Evolutionary conservation across 2,113 vertebrate species (phyloP), one percentile per base, ranked within the genome.

Genomic region (Notarius quadriscutis): DNA sequence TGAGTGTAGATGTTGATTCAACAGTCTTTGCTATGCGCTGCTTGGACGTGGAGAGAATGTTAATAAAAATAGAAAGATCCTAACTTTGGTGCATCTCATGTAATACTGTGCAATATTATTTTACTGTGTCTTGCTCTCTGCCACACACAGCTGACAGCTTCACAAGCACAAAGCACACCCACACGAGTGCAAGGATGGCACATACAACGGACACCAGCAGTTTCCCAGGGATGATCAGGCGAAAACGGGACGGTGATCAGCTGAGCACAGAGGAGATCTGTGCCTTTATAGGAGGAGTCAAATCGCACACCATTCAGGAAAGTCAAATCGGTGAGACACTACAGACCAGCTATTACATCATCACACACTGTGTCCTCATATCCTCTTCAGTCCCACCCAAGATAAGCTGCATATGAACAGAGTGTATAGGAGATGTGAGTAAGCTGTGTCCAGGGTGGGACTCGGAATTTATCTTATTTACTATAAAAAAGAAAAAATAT

Each of bases 161-260:
- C 57, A 22, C 15, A 30, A 62, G 50, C 25, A 48, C 27, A 55
- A 30, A 62, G 50, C 25, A 48, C 27, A 55, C 63, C 25, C 17
- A 58, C 75, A 20, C 7, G 1, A 34, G 27, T 7, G 30, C 22
- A 55, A 87, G 81, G 57, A 91, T 89, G 90, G n/a, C 87, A 41
- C 48, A 48, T 7, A 67, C 62, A 69, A 27, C 27, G 41, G 34
- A 25, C 63, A n/a, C 1, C 5, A 8, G 65, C n/a, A 88, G 34
- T 48, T 84, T 94, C 51, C 91, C 91, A 50, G 94, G 95, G 2
- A 89, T 95, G 80, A 95, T 95, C 87, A 91, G 5, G 88, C 92
- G 86, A 89, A 95, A 95, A 86, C 83, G 93, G 63, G 93, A 95
- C 0, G 93, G 94, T 71, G 78, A 22, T 4, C 7, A 25, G 14